Conservation (phyloP, 2,797 vertebrate species). For the Cuculus canorus region DNA sequence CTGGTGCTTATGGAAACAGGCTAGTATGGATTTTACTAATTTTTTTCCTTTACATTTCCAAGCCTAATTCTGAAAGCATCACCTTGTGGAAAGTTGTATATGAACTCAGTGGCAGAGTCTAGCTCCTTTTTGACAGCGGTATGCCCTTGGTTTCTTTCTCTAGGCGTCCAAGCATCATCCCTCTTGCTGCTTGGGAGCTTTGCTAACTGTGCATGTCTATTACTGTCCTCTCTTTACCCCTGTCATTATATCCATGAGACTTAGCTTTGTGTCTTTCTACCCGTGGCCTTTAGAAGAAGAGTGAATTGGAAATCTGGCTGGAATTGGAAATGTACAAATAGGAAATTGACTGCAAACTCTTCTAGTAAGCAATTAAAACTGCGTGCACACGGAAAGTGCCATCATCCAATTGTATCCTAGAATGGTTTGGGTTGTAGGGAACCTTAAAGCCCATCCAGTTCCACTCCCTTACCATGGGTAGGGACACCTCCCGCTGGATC, state of each 20-base stretch:
- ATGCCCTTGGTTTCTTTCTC: background rate
- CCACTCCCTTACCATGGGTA: too few relatives aligned
- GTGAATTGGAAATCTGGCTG: background rate
- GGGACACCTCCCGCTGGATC: too few relatives aligned
- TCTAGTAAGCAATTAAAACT: too few relatives aligned
- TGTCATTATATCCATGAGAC: background rate
- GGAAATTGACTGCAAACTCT: too few relatives aligned
- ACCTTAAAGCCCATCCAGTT: too few relatives aligned
- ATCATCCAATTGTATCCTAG: too few relatives aligned
- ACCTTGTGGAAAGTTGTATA: fast-evolving
- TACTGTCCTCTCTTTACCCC: background rate
- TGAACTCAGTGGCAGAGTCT: background rate
- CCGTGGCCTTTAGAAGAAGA: background rate
- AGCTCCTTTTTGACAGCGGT: background rate
- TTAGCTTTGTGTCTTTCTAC: background rate
- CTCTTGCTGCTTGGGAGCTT: background rate
- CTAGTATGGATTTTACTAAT: background rate
- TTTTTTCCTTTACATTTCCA: background rate
- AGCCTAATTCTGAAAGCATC: background rate
- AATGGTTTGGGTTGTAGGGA: too few relatives aligned
- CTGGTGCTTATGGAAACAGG: background rate
- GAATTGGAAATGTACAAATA: too few relatives aligned
- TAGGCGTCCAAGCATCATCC: fast-evolving
- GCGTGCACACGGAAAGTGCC: too few relatives aligned
- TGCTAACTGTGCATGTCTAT: background rate